Evolutionary conservation across 2,113 vertebrate species (phyloP), one percentile per base, ranked within the genome.

Genomic region (Eretmochelys imbricata): DNA sequence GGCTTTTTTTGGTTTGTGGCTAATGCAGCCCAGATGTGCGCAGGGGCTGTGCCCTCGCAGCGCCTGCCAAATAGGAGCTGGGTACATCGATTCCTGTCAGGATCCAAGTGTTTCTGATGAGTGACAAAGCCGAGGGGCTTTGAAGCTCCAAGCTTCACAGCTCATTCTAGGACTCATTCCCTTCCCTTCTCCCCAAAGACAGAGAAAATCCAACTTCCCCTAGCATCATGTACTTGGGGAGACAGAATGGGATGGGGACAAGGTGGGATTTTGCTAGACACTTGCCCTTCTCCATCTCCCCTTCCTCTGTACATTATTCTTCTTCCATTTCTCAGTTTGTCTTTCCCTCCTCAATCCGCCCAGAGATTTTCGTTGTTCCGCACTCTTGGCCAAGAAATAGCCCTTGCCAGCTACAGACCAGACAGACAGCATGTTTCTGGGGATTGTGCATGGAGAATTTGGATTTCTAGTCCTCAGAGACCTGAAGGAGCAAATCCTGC

Each of bases 21-120:
- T 94, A 94, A 97, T 95, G 88, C 86, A 96, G 91, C 96, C 97
- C 95, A 97, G 96, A 97, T 94, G 96, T 94, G 65, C 31, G 24
- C 93, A 75, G 88, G 87, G 96, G 84, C 97, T 86, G 88, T 96
- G 91, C 96, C 94, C 95, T 17, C 31, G 31, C 53, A 0, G 88
- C 11, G 91, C 94, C 92, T 14, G 92, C 80, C 91, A 87, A 89
- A 54, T 29, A 82, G 93, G 72, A 86, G 3, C 31, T 82, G 5
- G 83, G 78, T 91, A 96, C 96, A 88, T 82, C 51, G 48, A 72
- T 8, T 80, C 54, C n/a, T 51, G 59, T 42, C 31, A 54, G 57
- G 59, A 31, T 75, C 69, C 89, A 5, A 42, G 50, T 11, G 59
- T 2, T 85, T 78, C 91, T n/a, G 1, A 72, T 62, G 57, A 62